These are phyloP conservation scores for Drosophila putrida DNA, from an alignment of 2,888 invertebrate genomes.

Conservation along the genomic window DNA sequence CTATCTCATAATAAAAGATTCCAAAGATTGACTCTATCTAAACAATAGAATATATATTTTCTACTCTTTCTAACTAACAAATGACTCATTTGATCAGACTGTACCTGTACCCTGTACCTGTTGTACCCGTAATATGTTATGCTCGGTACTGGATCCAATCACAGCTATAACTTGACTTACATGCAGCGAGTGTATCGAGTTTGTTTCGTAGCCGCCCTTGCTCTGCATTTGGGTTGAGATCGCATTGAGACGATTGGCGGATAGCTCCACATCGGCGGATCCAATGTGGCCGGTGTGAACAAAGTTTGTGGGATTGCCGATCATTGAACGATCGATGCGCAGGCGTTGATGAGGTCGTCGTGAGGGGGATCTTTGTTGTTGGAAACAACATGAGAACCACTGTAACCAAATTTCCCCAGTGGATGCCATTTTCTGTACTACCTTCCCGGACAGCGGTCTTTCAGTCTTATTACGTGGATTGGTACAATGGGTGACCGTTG, in stretches of 20 bases:
- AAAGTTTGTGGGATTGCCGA: constrained; percentile 97
- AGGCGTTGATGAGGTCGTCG: constrained; percentile 89
- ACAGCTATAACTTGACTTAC: constrained; percentile 62
- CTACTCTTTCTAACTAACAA: background rate
- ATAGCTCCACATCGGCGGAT: constrained; percentile 94
- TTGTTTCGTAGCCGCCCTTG: constrained; percentile 96
- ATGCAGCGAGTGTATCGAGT: constrained; percentile 84
- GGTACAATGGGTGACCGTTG: constrained; percentile 25
- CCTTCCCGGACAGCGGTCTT: constrained; percentile 49
- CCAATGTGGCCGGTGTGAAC: constrained; percentile 96
- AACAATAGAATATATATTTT: background rate
- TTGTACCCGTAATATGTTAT: background rate
- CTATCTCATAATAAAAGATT: background rate
- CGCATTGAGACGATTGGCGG: constrained; percentile 92
- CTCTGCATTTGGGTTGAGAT: constrained; percentile 98
- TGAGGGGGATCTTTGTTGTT: constrained; percentile 91
- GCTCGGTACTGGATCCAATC: background rate
- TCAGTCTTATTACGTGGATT: constrained; percentile 49
- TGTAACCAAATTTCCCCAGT: constrained; percentile 95
- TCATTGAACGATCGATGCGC: constrained; percentile 96
- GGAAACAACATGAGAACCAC: constrained; percentile 96
- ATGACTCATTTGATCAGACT: constrained; percentile 22
- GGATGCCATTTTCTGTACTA: constrained; percentile 87
- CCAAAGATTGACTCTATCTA: too few relatives aligned
- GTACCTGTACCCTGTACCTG: background rate